A percentile compares a stretch with the other conserved stretches of the same genome.
Evolutionary conservation across 2,113 vertebrate genomes (phyloP).

Genomic region (Crotalus tigris): DNA sequence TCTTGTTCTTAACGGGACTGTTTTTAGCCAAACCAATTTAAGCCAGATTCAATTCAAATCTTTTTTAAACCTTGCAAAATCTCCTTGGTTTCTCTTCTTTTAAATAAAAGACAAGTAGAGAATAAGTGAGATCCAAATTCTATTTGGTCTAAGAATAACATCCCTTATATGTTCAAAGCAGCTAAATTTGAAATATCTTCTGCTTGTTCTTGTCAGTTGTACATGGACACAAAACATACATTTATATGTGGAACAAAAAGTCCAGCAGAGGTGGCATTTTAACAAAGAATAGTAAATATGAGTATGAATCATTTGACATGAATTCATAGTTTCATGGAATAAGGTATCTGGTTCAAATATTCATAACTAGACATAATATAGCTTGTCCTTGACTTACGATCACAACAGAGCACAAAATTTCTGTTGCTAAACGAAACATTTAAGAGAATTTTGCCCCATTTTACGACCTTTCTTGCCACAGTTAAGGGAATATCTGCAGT

Average conservation of each 20-base stretch:
- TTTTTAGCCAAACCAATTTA: neutral
- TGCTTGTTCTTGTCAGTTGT: neutral
- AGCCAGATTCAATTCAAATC: neutral
- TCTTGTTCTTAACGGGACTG: neutral
- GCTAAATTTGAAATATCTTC: neutral
- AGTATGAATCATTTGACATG: neutral
- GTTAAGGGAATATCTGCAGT: too few species aligned
- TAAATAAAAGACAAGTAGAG: neutral
- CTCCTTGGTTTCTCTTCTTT: neutral
- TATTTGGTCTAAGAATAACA: slow-evolving; percentile 8
- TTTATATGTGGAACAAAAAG: neutral
- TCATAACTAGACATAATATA: neutral
- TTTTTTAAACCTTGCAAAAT: neutral
- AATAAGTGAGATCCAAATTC: slow-evolving; percentile 13
- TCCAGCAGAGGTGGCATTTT: neutral
- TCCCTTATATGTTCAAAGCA: slow-evolving; percentile 8
- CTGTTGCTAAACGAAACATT: neutral
- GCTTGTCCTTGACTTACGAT: too few species aligned
- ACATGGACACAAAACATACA: neutral
- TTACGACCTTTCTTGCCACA: too few species aligned
- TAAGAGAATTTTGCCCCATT: neutral
- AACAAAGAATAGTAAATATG: neutral
- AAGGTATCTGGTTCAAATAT: neutral
- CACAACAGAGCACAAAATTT: too few species aligned
- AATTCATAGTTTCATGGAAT: neutral